Evolutionary conservation across 2,888 invertebrate genomes (phyloP).

Genomic region (Macrophya alboannulata): DNA sequence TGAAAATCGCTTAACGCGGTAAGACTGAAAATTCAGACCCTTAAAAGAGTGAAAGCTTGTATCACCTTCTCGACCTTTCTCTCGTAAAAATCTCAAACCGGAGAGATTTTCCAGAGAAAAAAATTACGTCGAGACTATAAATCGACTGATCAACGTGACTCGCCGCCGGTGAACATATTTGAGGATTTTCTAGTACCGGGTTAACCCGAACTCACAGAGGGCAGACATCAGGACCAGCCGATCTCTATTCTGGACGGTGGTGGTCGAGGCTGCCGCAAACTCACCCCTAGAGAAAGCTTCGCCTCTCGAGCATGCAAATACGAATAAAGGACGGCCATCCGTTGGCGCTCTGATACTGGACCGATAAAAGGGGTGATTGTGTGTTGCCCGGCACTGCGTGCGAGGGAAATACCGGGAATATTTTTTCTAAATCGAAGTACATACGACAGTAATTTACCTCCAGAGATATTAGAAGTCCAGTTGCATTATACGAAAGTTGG

Average conservation of each 20-base stretch:
- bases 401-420: neutral
- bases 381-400: neutral
- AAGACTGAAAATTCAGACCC: neutral
- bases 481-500: neutral
- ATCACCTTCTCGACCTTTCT: neutral
- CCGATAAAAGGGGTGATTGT: conserved; percentile 37
- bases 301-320: conserved; percentile 43
- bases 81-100: neutral
- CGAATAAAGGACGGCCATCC: conserved; percentile 28
- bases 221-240: conserved; percentile 53
- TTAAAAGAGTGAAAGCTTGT: neutral
- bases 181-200: conserved; percentile 9
- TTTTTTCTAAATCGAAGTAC: neutral
- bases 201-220: neutral
- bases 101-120: neutral
- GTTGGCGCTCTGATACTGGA: conserved; percentile 11
- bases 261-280: conserved; percentile 35
- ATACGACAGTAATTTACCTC: neutral
- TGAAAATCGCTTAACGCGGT: neutral
- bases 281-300: conserved; percentile 19
- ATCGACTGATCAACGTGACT: conserved; percentile 24
- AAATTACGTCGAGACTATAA: neutral
- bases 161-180: neutral
- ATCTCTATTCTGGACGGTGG: conserved; percentile 45
- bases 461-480: neutral